Conservation (phyloP, 2,113 vertebrate genomes). For the Myrmophylax atrothorax region DNA sequence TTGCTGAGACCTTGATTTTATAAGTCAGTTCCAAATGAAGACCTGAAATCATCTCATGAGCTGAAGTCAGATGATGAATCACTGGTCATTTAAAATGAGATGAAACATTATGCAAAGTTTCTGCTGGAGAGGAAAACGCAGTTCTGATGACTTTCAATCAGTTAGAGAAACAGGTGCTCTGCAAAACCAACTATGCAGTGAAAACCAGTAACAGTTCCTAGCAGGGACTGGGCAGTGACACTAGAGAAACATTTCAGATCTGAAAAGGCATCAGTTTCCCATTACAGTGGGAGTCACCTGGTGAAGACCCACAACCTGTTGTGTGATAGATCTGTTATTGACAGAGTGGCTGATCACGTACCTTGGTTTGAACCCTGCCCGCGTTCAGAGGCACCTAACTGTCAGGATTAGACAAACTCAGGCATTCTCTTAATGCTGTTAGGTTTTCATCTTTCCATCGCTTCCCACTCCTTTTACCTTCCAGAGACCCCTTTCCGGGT, state of each 20-base stretch:
- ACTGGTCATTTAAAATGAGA: neutral
- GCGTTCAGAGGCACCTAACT: neutral
- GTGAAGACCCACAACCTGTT: fast-evolving
- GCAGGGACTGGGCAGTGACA: neutral
- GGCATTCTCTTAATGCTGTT: neutral
- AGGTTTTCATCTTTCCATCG: neutral
- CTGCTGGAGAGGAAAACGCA: neutral
- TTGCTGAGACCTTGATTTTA: neutral
- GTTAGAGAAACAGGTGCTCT: neutral
- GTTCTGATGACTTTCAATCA: neutral
- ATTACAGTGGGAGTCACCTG: neutral
- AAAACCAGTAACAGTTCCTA: neutral
- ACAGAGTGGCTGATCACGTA: neutral
- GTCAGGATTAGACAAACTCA: neutral
- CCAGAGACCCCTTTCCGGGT: neutral
- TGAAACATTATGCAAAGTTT: neutral
- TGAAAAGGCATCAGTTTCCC: neutral
- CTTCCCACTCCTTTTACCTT: neutral
- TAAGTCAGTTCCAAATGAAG: neutral
- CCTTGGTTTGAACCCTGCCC: neutral
- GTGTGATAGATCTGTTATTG: neutral
- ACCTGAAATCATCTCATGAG: neutral
- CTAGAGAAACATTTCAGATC: neutral
- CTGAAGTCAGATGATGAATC: neutral
- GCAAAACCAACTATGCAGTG: fast-evolving